A percentile compares a stretch with the other conserved stretches of the same genome.
phyloP scores from a whole-genome alignment of 2,888 invertebrate species.

The Calameuta pallipes region DNA sequence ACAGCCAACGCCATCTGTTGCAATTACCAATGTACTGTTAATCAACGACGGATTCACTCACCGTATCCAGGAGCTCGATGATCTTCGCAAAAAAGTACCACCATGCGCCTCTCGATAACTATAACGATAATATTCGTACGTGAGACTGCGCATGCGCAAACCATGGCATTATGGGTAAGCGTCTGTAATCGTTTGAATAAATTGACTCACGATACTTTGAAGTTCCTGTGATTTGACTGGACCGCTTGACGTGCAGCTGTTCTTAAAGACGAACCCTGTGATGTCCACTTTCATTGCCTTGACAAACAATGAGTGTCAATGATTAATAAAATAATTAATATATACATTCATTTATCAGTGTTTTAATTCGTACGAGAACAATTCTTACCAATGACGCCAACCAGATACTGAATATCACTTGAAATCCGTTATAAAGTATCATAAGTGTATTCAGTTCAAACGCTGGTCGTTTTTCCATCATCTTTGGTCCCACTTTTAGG shows the following conservation, averaged over 20 bases:
- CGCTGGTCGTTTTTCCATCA: constrained; percentile 80
- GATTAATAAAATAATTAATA: not conserved
- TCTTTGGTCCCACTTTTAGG: constrained; percentile 78
- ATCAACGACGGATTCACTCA: constrained; percentile 50
- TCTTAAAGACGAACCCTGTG: constrained; percentile 27
- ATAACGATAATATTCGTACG: constrained; percentile 30
- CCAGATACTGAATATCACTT: constrained; percentile 87
- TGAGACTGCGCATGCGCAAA: not conserved
- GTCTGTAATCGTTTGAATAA: not conserved
- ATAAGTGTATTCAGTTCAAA: constrained; percentile 80
- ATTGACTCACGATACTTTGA: not conserved
- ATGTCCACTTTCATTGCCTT: constrained; percentile 37
- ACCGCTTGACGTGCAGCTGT: constrained; percentile 18
- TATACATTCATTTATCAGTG: not conserved
- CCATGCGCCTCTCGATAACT: constrained; percentile 70
- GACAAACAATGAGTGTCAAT: not conserved
- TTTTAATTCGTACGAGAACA: not conserved
- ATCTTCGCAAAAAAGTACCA: constrained; percentile 73
- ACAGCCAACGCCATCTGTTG: not conserved
- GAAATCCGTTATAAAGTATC: constrained; percentile 86
- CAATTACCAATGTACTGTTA: not conserved
- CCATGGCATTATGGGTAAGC: not conserved
- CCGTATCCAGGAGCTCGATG: constrained; percentile 72
- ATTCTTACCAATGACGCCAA: constrained; percentile 70
- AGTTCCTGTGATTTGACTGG: constrained; percentile 7